Evolutionary conservation across 2,888 invertebrate species (phyloP).

Genomic region (Drosophila antonietae): DNA sequence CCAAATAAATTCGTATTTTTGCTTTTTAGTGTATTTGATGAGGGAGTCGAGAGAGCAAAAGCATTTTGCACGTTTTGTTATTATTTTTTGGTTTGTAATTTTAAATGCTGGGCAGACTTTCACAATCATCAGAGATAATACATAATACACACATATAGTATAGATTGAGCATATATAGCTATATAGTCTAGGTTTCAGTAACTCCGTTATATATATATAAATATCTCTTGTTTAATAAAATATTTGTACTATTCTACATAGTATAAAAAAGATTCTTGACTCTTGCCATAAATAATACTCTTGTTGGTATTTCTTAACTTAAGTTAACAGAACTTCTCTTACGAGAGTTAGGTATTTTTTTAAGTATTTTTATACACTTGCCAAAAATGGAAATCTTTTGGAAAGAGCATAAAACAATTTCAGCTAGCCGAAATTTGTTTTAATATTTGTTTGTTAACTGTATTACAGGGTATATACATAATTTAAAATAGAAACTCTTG

Average conservation of each 20-base stretch:
- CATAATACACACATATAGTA: conserved; percentile 19
- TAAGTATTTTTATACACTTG: conserved; percentile 36
- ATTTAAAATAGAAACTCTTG: conserved; percentile 80
- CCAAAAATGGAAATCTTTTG: conserved; percentile 21
- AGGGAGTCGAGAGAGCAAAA: conserved; percentile 45
- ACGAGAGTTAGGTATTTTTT: conserved; percentile 15
- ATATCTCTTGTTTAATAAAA: conserved; percentile 44
- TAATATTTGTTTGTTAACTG: neutral
- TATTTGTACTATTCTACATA: conserved; percentile 75
- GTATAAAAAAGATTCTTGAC: conserved; percentile 64
- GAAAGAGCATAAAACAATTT: conserved; percentile 46
- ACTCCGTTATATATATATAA: conserved; percentile 26
- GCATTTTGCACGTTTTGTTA: conserved; percentile 47
- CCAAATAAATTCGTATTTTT: conserved; percentile 34
- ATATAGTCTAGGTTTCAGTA: conserved; percentile 42
- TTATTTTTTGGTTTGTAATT: conserved; percentile 24
- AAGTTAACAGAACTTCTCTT: conserved; percentile 51
- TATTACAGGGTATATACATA: conserved; percentile 39
- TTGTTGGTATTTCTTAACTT: conserved; percentile 25
- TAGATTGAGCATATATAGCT: conserved; percentile 54
- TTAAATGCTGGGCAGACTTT: conserved; percentile 69
- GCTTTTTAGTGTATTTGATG: conserved; percentile 19
- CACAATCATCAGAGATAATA: conserved; percentile 35
- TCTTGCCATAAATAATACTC: conserved; percentile 71
- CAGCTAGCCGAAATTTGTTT: conserved; percentile 53